Base-by-base conservation (phyloP, 2,888 invertebrate genomes). In the Cheilosia vernalis region DNA sequence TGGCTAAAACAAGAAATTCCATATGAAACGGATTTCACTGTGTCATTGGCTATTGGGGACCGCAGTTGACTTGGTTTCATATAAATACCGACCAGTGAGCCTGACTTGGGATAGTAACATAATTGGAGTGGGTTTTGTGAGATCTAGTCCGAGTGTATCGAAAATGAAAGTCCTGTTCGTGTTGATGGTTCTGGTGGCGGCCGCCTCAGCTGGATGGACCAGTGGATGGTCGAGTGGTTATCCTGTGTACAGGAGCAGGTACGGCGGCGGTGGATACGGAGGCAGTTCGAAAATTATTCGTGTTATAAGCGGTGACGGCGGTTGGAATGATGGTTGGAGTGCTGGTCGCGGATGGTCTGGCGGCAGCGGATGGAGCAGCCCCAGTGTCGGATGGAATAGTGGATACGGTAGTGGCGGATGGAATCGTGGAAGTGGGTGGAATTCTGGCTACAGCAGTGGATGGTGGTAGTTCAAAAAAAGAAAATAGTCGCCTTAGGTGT, bases 81-180 rank as follows among this genome's bases (percentile, higher is more conserved):
- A 84, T 84, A 84, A 84, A 84, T 84, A 84, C 67, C n/a, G 33
- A 76, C 33, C 49, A 21, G 42, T 4, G 40, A 37, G 64, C n/a
- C 47, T 30, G 19, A 33, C 42, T 84, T 53, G 40, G 58, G 61
- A 70, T 70, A 84, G 84, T 84, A 47, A 37, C 4, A 37, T 37
- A 37, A 47, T 60, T 64, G 70, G 55, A 64, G 69, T 76, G 74
- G 40, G 64, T 79, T 70, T 51, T 33, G 24, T 30, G n/a, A 27
- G 63, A 21, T 40, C 27, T 30, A 61, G 47, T 53, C 37, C n/a
- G 27, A 58, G 27, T 51, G n/a, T 30, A 40, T 17, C 49, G n/a
- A 88, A 77, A 60, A 90, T 90, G 90, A 90, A 89, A 85, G 61
- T 90, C 19, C 82, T 89, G n/a, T 69, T 90, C 49, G 87, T 89